A percentile compares a stretch with the other conserved stretches of the same genome.
Conservation (phyloP, 2,113 vertebrate genomes). For the Pachycephala philippinensis region DNA sequence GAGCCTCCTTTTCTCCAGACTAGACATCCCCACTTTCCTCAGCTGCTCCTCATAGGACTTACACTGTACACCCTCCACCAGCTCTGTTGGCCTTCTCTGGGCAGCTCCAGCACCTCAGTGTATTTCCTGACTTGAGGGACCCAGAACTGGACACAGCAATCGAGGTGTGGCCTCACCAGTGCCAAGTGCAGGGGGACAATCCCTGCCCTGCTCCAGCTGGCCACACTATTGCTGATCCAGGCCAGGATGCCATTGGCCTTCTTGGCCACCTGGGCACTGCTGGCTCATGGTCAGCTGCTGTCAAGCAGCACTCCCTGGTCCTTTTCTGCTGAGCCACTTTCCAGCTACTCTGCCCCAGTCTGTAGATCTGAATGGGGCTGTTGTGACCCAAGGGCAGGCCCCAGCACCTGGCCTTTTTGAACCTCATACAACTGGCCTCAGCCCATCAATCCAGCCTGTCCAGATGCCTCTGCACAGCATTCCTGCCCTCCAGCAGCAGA, state of each 20-base stretch:
- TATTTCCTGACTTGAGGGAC: neutral
- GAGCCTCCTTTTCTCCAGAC: neutral
- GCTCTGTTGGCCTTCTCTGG: neutral
- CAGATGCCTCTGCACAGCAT: neutral
- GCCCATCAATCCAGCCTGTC: neutral
- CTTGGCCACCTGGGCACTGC: neutral
- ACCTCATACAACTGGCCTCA: fast-evolving
- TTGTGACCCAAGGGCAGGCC: neutral
- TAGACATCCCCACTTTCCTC: neutral
- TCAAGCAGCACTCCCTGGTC: neutral
- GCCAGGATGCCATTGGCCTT: neutral
- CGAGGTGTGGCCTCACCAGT: fast-evolving
- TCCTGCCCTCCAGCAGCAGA: neutral
- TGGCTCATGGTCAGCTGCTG: neutral
- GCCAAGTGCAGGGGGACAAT: no score
- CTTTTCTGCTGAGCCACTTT: neutral
- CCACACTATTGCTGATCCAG: no score
- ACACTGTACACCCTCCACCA: no score
- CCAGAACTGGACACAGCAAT: neutral
- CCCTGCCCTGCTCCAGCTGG: neutral
- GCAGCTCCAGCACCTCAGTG: neutral
- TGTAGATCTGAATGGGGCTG: no score
- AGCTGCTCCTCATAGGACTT: neutral
- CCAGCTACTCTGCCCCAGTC: neutral
- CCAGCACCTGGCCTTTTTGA: neutral